These are phyloP conservation scores for Gasterosteus nipponicus DNA, from an alignment of 2,113 vertebrate species.

Conservation along the genomic window DNA sequence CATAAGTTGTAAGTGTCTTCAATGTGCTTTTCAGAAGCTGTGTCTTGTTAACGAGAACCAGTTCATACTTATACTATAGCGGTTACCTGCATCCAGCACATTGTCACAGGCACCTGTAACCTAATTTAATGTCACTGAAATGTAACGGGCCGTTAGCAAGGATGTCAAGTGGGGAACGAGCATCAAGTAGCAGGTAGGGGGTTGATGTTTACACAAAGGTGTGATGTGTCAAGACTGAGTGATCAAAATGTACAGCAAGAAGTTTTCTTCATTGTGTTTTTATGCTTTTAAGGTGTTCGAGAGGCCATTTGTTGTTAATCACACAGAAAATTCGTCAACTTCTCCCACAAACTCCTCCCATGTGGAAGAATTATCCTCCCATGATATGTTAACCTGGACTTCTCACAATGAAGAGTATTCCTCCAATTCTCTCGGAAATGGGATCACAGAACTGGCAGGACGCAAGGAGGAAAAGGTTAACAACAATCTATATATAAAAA, in stretches of 20 bases:
- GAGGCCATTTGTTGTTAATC: slow-evolving; percentile 81
- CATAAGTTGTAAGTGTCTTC: background rate
- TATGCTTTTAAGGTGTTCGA: slow-evolving; percentile 56
- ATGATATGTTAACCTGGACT: background rate
- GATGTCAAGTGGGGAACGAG: background rate
- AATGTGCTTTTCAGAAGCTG: background rate
- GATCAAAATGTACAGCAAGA: background rate
- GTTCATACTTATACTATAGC: background rate
- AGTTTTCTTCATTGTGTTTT: background rate
- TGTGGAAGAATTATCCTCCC: background rate
- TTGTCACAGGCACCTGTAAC: background rate
- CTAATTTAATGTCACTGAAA: background rate
- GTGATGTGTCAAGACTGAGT: background rate
- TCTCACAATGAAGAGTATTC: background rate
- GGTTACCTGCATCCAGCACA: background rate
- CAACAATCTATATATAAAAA: too few relatives aligned
- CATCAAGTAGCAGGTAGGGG: background rate
- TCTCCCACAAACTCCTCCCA: background rate
- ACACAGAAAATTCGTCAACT: slow-evolving; percentile 66
- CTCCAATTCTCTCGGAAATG: background rate
- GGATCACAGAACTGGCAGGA: background rate
- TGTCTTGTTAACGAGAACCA: background rate
- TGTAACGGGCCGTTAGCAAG: background rate
- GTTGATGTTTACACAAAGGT: background rate
- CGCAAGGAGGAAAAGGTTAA: slow-evolving; percentile 35